A percentile compares a stretch with the other conserved stretches of the same genome.
Evolutionary conservation across 2,797 vertebrate species (phyloP).

Genomic region (Hydrophis major): DNA sequence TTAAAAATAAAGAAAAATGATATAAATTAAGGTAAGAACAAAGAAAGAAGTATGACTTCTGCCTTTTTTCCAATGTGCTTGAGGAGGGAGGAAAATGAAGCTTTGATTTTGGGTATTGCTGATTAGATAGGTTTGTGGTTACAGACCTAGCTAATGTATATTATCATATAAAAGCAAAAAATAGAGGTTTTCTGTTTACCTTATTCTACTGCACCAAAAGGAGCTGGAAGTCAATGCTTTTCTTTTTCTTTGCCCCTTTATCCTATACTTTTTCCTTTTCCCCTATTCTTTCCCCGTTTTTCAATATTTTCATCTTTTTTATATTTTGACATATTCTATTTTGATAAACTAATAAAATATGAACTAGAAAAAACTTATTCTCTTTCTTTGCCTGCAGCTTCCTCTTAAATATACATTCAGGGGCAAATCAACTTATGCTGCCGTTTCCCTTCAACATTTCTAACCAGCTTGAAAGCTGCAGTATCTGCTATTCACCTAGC

Average conservation of each 20-base stretch:
- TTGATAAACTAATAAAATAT: neutral
- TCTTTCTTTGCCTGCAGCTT: neutral
- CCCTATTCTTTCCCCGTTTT: neutral
- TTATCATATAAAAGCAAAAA: neutral
- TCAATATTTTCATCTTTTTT: neutral
- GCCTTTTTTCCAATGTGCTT: too few species aligned
- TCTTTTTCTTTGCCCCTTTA: too few species aligned
- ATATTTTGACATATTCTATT: neutral
- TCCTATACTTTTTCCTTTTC: neutral
- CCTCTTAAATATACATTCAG: neutral
- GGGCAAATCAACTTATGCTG: neutral
- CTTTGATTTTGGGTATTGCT: too few species aligned
- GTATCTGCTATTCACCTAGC: neutral
- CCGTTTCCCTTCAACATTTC: neutral
- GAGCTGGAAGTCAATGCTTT: neutral
- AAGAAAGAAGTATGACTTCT: too few species aligned
- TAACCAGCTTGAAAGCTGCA: neutral
- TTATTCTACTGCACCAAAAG: neutral
- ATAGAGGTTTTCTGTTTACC: neutral
- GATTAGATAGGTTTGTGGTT: neutral
- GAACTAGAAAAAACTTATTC: neutral
- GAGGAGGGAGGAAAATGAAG: too few species aligned
- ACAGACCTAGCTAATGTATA: neutral
- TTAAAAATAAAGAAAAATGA: too few species aligned
- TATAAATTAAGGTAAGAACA: too few species aligned